Conservation (phyloP, 1,140 invertebrate genomes). For the Aphidius gifuensis region DNA sequence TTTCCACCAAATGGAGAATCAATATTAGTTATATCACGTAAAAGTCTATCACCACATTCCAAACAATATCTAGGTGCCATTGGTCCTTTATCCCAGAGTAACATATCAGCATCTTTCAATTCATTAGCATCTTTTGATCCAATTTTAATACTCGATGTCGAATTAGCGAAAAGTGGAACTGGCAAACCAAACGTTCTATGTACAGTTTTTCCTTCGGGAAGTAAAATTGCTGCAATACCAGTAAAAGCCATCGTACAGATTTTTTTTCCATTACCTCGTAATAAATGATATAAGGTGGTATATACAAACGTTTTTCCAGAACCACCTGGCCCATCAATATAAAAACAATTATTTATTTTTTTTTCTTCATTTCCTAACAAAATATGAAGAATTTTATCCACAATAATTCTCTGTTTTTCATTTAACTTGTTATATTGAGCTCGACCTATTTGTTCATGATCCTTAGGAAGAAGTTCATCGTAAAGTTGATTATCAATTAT, state of each 20-base stretch:
- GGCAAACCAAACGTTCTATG: conserved; percentile 30
- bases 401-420: conserved; percentile 13
- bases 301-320: conserved; percentile 29
- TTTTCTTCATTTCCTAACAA: neutral
- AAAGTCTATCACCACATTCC: conserved; percentile 27
- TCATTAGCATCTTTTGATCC: conserved; percentile 23
- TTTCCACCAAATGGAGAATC: conserved; percentile 33
- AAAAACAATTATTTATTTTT: conserved; percentile 15
- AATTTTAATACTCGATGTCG: conserved; percentile 35
- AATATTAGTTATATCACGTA: conserved; percentile 24
- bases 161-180: conserved; percentile 24
- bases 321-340: conserved; percentile 28
- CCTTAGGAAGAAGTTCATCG: neutral
- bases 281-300: conserved; percentile 19
- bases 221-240: conserved; percentile 32
- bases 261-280: conserved; percentile 20
- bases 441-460: conserved; percentile 5
- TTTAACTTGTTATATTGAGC: conserved; percentile 17
- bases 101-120: conserved; percentile 25
- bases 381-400: conserved; percentile 2
- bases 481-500: neutral
- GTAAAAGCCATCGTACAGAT: conserved; percentile 29
- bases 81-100: conserved; percentile 37
- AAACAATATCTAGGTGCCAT: conserved; percentile 30
- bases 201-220: conserved; percentile 29